phyloP scores from a whole-genome alignment of 2,113 vertebrate genomes.

The Trematomus loennbergii region DNA sequence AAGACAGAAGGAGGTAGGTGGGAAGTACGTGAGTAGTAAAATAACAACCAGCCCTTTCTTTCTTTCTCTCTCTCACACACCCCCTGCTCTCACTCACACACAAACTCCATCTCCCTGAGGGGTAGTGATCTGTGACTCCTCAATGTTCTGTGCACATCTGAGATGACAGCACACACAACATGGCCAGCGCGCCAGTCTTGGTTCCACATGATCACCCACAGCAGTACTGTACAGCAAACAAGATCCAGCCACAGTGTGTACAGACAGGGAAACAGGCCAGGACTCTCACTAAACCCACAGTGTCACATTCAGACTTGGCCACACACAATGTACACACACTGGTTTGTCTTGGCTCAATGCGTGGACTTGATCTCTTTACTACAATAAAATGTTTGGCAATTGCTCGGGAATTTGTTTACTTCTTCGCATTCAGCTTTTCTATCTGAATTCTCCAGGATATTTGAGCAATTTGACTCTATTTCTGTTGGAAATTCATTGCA shows the following conservation, averaged over 20 bases:
- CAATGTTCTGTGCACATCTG: conserved; percentile 73
- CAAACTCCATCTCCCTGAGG: conserved; percentile 61
- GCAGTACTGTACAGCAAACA: conserved; percentile 65
- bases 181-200: conserved; percentile 58
- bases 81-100: conserved; percentile 24
- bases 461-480: not conserved
- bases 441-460: not conserved
- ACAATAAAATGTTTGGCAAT: not conserved
- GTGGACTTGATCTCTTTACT: not conserved
- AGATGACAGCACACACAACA: conserved; percentile 76
- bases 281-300: conserved; percentile 24
- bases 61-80: not conserved
- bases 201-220: conserved; percentile 72
- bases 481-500: not conserved
- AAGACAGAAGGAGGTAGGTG: conserved; percentile 45
- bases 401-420: not conserved
- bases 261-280: conserved; percentile 48
- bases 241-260: conserved; percentile 48
- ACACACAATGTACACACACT: not conserved
- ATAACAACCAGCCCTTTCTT: conserved; percentile 54
- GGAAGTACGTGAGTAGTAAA: conserved; percentile 53
- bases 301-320: conserved; percentile 17
- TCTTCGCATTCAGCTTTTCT: not conserved
- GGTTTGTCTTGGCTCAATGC: not conserved
- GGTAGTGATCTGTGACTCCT: conserved; percentile 76